Evolutionary conservation across 2,888 invertebrate species (phyloP), one percentile per base, ranked within the genome.

Genomic region (Pilophorus perplexus): DNA sequence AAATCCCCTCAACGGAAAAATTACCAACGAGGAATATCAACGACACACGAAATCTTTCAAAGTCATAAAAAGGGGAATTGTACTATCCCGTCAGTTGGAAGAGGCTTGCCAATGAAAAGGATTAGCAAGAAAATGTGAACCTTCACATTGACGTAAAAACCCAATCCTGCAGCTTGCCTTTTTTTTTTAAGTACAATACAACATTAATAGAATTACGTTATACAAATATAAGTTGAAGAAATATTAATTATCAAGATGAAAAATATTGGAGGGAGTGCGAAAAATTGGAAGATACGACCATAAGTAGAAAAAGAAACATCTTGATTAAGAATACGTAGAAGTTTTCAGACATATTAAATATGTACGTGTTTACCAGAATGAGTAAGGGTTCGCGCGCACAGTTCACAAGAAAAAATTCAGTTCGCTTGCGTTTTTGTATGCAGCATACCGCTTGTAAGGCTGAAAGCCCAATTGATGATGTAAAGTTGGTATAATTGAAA

Each of bases 281-380:
- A 59, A 59, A 59, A 59, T 59, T 59, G 59, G 59, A 59, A 59
- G 59, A 59, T 59, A 59, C 59, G 59, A 59, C 59, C 59, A 25
- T 59, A 59, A 59, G 59, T 48, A 59, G 59, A 59, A 59, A 42
- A 59, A 42, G 40, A 59, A 59, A 59, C 59, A 23, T 59, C 59
- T 38, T 59, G 59, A 59, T 59, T 42, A 59, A 42, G 42, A 55
- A 55, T 55, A 59, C 40, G 57, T 25, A 10, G 40, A 40, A 59
- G 33, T 40, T 42, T 52, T 52, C 52, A 52, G 52, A 52, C 52
- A 52, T 23, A 28, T 6, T 50, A 23, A 52, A 28, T 28, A 52
- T 52, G 52, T 52, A 52, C 52, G 52, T 52, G 52, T 52, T 28
- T 28, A 25, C 52, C 40, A 23, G 42, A 42, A 42, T 40, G 42